A percentile compares a stretch with the other conserved stretches of the same genome.
These are phyloP conservation scores for Orthosia gracilis DNA, from an alignment of 2,888 invertebrate genomes.

Conservation along the genomic window DNA sequence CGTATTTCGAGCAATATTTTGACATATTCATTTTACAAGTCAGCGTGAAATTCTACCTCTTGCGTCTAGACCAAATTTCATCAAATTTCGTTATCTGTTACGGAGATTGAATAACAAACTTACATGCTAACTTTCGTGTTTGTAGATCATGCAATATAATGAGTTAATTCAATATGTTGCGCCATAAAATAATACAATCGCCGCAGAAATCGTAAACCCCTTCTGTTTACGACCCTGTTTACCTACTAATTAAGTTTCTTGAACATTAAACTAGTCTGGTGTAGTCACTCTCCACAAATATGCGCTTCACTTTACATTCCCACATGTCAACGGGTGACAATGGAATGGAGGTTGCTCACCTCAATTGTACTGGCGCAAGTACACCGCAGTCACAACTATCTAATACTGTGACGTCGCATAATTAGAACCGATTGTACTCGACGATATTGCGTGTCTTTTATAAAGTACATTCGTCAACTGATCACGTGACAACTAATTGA, in stretches of 20 bases:
- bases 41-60: slow-evolving; percentile 35
- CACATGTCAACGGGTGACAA: slow-evolving; percentile 84
- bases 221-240: slow-evolving; percentile 60
- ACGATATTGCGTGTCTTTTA: slow-evolving; percentile 59
- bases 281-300: slow-evolving; percentile 69
- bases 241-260: slow-evolving; percentile 67
- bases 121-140: slow-evolving; percentile 7
- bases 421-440: slow-evolving; percentile 79
- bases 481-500: slow-evolving; percentile 62
- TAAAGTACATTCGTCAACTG: slow-evolving; percentile 43
- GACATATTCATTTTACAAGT: slow-evolving; percentile 26
- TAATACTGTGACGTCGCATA: slow-evolving; percentile 84
- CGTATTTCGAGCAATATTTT: slow-evolving; percentile 29
- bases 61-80: slow-evolving; percentile 23
- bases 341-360: slow-evolving; percentile 88
- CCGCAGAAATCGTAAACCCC: slow-evolving; percentile 28
- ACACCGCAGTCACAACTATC: slow-evolving; percentile 74
- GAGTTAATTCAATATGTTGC: background rate
- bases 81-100: slow-evolving; percentile 2
- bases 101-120: slow-evolving; percentile 28
- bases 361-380: slow-evolving; percentile 72
- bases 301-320: slow-evolving; percentile 79
- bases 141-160: slow-evolving; percentile 2
- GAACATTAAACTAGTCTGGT: slow-evolving; percentile 53
- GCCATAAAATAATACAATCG: slow-evolving; percentile 9